These are phyloP conservation scores for Orussus abietinus DNA, from an alignment of 1,140 invertebrate species.

Conservation along the genomic window DNA sequence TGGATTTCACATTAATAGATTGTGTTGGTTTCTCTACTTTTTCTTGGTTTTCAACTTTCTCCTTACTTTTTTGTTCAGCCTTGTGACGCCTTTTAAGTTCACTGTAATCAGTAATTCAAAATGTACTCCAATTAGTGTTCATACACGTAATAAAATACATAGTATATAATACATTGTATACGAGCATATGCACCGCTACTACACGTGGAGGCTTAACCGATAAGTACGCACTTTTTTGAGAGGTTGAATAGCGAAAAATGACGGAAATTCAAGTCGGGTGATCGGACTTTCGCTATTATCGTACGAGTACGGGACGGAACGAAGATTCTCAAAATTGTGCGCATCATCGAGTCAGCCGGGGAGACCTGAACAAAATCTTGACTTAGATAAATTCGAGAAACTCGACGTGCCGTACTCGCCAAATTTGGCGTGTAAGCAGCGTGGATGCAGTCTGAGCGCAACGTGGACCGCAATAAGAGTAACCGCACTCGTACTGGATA, in stretches of 20 bases:
- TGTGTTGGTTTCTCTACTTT: slow-evolving; percentile 43
- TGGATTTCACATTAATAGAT: slow-evolving; percentile 41
- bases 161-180: neutral
- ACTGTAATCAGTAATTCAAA: slow-evolving; percentile 54
- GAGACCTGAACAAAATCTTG: no score
- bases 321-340: no score
- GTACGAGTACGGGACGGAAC: no score
- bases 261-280: neutral
- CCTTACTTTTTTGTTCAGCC: slow-evolving; percentile 88
- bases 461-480: slow-evolving; percentile 4
- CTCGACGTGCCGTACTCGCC: slow-evolving; percentile 1
- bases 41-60: slow-evolving; percentile 81
- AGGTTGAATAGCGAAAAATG: slow-evolving; percentile 15
- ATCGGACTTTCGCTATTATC: no score
- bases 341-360: no score
- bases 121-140: slow-evolving; percentile 5
- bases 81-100: slow-evolving; percentile 89
- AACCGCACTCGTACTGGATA: slow-evolving; percentile 4
- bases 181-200: slow-evolving; percentile 22
- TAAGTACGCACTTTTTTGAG: slow-evolving; percentile 21
- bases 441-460: neutral
- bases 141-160: slow-evolving; percentile 1
- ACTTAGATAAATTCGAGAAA: no score
- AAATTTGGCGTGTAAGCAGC: slow-evolving; percentile 3
- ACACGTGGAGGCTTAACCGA: slow-evolving; percentile 10